Base-by-base conservation (phyloP, 2,888 invertebrate genomes). In the Choristoneura rosaceana region DNA sequence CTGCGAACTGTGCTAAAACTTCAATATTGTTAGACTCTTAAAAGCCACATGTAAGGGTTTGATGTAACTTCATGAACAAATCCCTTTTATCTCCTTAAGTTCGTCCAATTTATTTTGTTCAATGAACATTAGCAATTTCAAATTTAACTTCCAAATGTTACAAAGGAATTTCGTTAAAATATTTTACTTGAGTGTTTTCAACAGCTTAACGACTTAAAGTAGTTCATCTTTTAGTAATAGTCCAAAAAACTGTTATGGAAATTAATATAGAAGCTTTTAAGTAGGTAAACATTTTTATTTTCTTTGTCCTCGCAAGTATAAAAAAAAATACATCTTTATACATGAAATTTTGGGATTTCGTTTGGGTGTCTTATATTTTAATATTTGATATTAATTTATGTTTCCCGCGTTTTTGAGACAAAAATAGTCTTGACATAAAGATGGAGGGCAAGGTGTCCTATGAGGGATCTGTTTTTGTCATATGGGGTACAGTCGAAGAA, bases 101-200 rank as follows among this genome's bases (percentile, higher is more conserved):
- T 86, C 79, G 70, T 76, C 81, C 81, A 84, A 86, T 86, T 86
- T 85, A 82, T 82, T 79, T 82, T 80, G 82, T 82, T 85, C 83
- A 86, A 78, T 85, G 84, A 86, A 84, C 83, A 82, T 83, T 81
- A 85, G 82, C 83, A 83, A 84, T 83, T 81, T 81, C 78, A 78
- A 83, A 85, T 81, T 83, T 82, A 85, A 83, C 82, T 86, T 84
- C 81, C 79, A 76, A 78, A 75, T 75, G 76, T 75, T 79, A 81
- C 80, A 83, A 84, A 76, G 84, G 79, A 78, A 79, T 80, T 75
- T 73, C 73, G 76, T 78, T 58, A 60, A 70, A 70, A 70, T 70
- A 74, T 70, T 63, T 70, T 59, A 70, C 62, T 70, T 70, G 15
- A 33, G 25, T 70, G 58, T 65, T 71, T 52, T 38, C 25, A 66